phyloP scores from a whole-genome alignment of 2,888 invertebrate species.

The Agrotis clavis region DNA sequence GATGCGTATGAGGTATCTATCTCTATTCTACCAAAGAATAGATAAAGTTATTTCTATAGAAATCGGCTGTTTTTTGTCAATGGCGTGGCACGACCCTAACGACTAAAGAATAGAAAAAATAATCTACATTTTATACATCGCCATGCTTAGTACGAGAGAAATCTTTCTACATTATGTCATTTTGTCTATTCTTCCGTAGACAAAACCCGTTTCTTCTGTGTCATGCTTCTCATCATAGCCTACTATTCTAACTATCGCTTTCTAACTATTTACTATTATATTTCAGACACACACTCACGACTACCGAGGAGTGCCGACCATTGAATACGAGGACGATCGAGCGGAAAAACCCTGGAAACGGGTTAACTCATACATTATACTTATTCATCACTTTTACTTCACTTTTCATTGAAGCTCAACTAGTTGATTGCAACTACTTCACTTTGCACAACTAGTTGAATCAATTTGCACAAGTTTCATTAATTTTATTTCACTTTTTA shows the following conservation, averaged over 20 bases:
- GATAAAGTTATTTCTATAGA: too few species aligned
- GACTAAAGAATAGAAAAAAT: too few species aligned
- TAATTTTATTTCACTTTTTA: background rate
- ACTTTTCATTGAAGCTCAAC: constrained; percentile 13
- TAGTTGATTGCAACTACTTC: constrained; percentile 9
- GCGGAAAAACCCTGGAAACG: constrained; percentile 85
- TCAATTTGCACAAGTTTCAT: background rate
- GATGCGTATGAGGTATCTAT: too few species aligned
- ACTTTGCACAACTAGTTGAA: constrained; percentile 12
- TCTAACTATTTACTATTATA: constrained; percentile 34
- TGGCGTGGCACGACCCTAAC: too few species aligned
- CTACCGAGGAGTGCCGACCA: constrained; percentile 74
- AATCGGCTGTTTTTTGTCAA: too few species aligned
- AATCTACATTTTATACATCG: too few species aligned
- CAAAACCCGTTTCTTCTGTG: too few species aligned
- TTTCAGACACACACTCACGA: constrained; percentile 69
- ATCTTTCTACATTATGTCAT: too few species aligned
- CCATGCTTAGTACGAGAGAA: too few species aligned
- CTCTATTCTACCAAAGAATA: too few species aligned
- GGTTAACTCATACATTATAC: constrained; percentile 71
- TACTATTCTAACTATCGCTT: background rate
- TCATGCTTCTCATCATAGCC: too few species aligned
- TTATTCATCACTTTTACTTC: constrained; percentile 33
- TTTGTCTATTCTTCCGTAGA: too few species aligned
- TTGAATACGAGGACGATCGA: constrained; percentile 73